Conservation (phyloP, 2,797 vertebrate genomes). For the Sphenodon punctatus region DNA sequence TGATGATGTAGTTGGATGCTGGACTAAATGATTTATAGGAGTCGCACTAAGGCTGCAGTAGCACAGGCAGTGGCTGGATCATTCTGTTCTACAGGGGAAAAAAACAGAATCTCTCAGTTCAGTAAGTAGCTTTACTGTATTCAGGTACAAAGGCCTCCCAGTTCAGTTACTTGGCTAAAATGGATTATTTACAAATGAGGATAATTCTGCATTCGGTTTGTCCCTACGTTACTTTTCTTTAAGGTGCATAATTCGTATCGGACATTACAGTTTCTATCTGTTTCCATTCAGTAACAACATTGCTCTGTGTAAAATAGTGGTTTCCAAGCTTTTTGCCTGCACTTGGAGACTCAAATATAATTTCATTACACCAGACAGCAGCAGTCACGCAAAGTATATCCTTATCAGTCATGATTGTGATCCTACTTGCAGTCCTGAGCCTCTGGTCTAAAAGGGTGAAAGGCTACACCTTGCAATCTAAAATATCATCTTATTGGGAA, state of each 20-base stretch:
- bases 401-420: too few relatives aligned
- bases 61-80: neutral
- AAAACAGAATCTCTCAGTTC: fast-evolving
- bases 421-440: too few relatives aligned
- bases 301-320: neutral
- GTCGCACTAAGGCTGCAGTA: neutral
- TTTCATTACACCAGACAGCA: too few relatives aligned
- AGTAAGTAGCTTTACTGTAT: neutral
- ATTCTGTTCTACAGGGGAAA: neutral
- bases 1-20: neutral
- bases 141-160: fast-evolving
- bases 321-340: too few relatives aligned
- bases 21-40: neutral
- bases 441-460: too few relatives aligned
- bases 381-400: too few relatives aligned
- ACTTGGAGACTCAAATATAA: too few relatives aligned
- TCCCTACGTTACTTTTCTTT: neutral
- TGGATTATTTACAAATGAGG: neutral
- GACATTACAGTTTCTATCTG: neutral
- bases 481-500: too few relatives aligned
- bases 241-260: neutral
- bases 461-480: too few relatives aligned
- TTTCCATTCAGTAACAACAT: neutral
- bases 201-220: fast-evolving
- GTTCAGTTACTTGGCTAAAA: neutral